Evolutionary conservation across 2,113 vertebrate species (phyloP), one percentile per base, ranked within the genome.

Genomic region (Arvicanthis niloticus): DNA sequence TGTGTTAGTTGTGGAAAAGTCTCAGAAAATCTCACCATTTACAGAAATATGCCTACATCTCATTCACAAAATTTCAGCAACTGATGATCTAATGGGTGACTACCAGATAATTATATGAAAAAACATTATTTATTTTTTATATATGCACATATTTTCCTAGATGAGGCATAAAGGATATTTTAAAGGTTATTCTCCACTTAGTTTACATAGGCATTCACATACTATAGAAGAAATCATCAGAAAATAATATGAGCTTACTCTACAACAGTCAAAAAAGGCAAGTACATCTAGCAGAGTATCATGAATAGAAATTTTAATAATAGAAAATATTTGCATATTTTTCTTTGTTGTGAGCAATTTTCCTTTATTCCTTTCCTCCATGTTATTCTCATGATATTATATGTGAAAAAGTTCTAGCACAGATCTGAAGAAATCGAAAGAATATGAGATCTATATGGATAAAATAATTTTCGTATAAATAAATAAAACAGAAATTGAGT

Each of bases 111-210:
- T 19, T 87, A 31, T 78, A 76, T 80, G 2, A 67, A 92, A 4
- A 93, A 93, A 31, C 1, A 73, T 29, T 77, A 67, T 73, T 90
- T 88, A 80, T 60, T 81, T 0, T 65, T 82, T 70, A 97, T 91
- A 9, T 73, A 67, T 95, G 29, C 88, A 88, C 68, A 87, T 5
- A 3, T 91, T 90, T 93, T 82, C 68, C 37, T 91, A 87, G 13
- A 91, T 4, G 45, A 40, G 24, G 5, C 60, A 3, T 94, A 22
- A 95, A 31, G 3, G 87, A 31, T 73, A 29, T 93, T 16, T 91
- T 68, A 5, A 97, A 80, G 53, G 70, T 58, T 62, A 86, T 87
- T 96, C 88, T 84, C 11, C 85, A 91, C 45, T 72, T 77, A 82
- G 77, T 85, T 75, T 90, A 78, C 53, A 67, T 6, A 77, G 2